phyloP scores from a whole-genome alignment of 2,888 invertebrate species.

The Nemoura dubitans region DNA sequence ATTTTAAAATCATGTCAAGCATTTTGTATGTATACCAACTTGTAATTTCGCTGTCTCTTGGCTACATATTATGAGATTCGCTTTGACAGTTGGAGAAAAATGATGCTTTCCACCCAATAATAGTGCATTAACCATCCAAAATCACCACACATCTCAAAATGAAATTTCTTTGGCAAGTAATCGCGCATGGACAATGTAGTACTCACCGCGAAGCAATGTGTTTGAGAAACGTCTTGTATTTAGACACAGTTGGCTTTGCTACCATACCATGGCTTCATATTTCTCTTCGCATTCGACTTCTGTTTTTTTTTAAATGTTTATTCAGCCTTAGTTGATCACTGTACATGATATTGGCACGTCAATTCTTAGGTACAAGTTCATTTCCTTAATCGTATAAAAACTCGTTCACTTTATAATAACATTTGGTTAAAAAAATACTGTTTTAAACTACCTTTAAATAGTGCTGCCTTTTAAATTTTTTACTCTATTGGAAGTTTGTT shows the following conservation, averaged over 20 bases:
- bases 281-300: neutral
- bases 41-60: neutral
- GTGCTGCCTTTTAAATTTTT: constrained; percentile 52
- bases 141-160: too few species aligned
- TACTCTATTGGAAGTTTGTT: constrained; percentile 51
- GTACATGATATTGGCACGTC: too few species aligned
- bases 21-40: neutral
- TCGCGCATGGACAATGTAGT: constrained; percentile 19
- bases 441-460: constrained; percentile 49
- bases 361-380: too few species aligned
- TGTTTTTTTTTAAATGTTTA: constrained; percentile 37
- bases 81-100: neutral
- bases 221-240: too few species aligned
- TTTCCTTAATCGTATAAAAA: too few species aligned
- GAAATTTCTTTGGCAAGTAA: too few species aligned
- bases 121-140: too few species aligned
- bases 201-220: too few species aligned
- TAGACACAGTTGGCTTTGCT: constrained; percentile 31
- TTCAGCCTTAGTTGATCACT: neutral
- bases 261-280: constrained; percentile 27
- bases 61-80: neutral
- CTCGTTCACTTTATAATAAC: too few species aligned
- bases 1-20: too few species aligned
- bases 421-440: too few species aligned
- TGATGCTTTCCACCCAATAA: too few species aligned